Evolutionary conservation across 2,113 vertebrate species (phyloP), one percentile per base, ranked within the genome.

Genomic region (Tupaia chinensis): DNA sequence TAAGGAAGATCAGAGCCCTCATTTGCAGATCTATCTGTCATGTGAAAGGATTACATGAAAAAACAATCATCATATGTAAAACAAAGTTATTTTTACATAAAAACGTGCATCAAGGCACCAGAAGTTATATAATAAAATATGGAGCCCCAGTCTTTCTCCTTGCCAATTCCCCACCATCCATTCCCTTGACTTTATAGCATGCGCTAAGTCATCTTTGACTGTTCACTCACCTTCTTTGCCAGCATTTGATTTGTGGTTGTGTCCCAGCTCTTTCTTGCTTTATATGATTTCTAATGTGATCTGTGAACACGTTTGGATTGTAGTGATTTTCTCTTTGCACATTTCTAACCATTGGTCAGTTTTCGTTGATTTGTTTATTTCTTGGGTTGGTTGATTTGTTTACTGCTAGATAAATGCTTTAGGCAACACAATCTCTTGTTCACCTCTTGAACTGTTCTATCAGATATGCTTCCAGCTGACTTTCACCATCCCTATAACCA

Each of bases 251-350:
- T 80, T 60, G 72, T 87, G 70, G 79, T 83, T 23, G 6, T 70
- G 22, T 82, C 83, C 77, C 60, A n/a, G 87, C 91, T 89, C 22
- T 78, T 73, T 93, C 94, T 94, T 32, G 88, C 94, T 97, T 68
- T 70, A 14, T 60, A 14, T 88, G 27, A 78, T 88, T 72, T 95
- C 93, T 80, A 2, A 32, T 73, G 44, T 82, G 53, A 73, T 81
- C 61, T 87, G 27, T 77, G 94, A 79, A 23, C 53, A 56, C 53
- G 15, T 83, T 66, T 84, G 22, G 56, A 68, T 83, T 65, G 3
- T 17, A 83, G 56, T 22, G 54, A 58, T 91, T 93, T 81, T 78
- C 34, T 88, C 69, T 91, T 92, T 23, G 56, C 65, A 89, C 81
- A 60, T 90, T 88, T 88, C 61, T 90, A 93, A 96, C 82, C n/a